A percentile compares a stretch with the other conserved stretches of the same genome.
phyloP scores from a whole-genome alignment of 2,797 vertebrate species.

The Pangasius sanitwongsei region DNA sequence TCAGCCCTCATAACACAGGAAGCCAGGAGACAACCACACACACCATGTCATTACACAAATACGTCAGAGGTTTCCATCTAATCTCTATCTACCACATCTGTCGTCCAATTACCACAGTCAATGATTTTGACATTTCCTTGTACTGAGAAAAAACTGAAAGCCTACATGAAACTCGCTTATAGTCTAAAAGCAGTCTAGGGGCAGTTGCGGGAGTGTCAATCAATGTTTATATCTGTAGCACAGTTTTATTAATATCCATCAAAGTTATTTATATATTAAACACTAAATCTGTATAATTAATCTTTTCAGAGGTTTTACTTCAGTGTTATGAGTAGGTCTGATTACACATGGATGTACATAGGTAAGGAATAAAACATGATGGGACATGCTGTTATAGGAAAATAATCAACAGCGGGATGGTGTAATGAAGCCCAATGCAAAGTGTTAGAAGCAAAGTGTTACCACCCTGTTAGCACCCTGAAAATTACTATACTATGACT shows the following conservation, averaged over 20 bases:
- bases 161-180: not conserved
- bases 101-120: not conserved
- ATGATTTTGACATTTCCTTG: not conserved
- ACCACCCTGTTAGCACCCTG: not conserved
- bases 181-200: not conserved
- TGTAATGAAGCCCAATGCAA: not conserved
- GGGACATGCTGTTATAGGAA: not conserved
- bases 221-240: not conserved
- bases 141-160: not conserved
- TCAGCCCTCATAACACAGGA: conserved; percentile 31
- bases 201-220: not conserved
- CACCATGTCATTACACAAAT: not conserved
- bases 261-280: not conserved
- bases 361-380: not conserved
- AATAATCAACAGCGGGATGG: not conserved
- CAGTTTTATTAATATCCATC: not conserved
- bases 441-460: not conserved
- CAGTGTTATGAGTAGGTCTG: not conserved
- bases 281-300: not conserved
- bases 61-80: not conserved
- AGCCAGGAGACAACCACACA: not conserved
- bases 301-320: not conserved
- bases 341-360: not conserved
- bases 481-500: not conserved
- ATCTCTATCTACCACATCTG: not conserved